These are phyloP conservation scores for Ariolimax columbianus DNA, from an alignment of 2,888 invertebrate genomes.

Conservation along the genomic window DNA sequence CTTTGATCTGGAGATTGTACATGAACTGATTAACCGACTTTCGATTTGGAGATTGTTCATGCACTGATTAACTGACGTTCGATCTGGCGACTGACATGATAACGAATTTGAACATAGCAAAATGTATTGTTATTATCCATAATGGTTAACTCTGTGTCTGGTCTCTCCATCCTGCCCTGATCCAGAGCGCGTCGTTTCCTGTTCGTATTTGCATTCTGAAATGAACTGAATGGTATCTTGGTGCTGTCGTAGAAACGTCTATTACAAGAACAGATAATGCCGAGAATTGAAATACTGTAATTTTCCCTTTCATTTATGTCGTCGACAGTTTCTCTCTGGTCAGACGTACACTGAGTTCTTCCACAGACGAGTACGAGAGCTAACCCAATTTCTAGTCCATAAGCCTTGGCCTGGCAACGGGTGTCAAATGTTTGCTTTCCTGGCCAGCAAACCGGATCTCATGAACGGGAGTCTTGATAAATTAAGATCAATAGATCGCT, in stretches of 20 bases:
- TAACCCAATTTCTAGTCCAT: slow-evolving; percentile 43
- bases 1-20: no score
- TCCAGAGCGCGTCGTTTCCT: background rate
- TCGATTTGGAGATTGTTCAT: no score
- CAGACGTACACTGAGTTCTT: background rate
- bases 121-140: no score
- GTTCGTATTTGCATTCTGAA: slow-evolving; percentile 26
- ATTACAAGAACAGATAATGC: background rate
- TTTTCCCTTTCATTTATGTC: slow-evolving; percentile 15
- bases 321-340: slow-evolving; percentile 10
- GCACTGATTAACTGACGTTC: no score
- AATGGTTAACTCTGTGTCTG: no score
- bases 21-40: no score
- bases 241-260: slow-evolving; percentile 7
- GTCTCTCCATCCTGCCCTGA: background rate
- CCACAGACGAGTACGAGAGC: slow-evolving; percentile 4
- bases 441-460: slow-evolving; percentile 16
- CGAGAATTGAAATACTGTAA: slow-evolving; percentile 26
- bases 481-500: slow-evolving; percentile 44
- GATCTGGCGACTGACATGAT: no score
- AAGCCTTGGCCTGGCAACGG: background rate
- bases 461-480: slow-evolving; percentile 22
- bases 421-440: slow-evolving; percentile 46
- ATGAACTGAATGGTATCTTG: slow-evolving; percentile 7
- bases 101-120: no score